Evolutionary conservation across 2,113 vertebrate species (phyloP).

Genomic region (Microtus richardsoni): DNA sequence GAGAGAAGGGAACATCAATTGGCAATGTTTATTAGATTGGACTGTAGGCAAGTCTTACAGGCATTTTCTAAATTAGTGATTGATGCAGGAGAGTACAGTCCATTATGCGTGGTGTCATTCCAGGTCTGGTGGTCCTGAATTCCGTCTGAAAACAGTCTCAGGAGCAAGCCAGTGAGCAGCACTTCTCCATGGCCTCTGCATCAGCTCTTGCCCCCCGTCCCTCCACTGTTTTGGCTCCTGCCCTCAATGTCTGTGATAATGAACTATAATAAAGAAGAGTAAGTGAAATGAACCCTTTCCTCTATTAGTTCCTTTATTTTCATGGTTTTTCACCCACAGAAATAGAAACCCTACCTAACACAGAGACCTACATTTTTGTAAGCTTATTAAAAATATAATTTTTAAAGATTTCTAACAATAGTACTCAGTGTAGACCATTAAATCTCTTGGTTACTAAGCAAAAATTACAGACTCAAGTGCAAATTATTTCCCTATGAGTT

Average conservation of each 20-base stretch:
- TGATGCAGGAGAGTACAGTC: not conserved
- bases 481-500: not conserved
- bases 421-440: not conserved
- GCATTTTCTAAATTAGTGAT: not conserved
- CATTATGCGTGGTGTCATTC: not conserved
- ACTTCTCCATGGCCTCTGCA: not conserved
- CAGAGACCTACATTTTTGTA: not conserved
- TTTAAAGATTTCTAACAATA: not conserved
- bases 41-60: not conserved
- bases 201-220: not conserved
- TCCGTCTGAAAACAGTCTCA: not conserved
- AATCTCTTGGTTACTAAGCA: not conserved
- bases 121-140: not conserved
- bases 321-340: not conserved
- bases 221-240: not conserved
- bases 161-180: not conserved
- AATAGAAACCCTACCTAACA: not conserved
- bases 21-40: not conserved
- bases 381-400: not conserved
- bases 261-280: not conserved
- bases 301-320: not conserved
- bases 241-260: not conserved
- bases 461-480: not conserved
- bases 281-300: not conserved
- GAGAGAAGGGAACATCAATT: not conserved